These are phyloP conservation scores for Cyclargus thomasi DNA, from an alignment of 1,140 invertebrate genomes.

Conservation along the genomic window DNA sequence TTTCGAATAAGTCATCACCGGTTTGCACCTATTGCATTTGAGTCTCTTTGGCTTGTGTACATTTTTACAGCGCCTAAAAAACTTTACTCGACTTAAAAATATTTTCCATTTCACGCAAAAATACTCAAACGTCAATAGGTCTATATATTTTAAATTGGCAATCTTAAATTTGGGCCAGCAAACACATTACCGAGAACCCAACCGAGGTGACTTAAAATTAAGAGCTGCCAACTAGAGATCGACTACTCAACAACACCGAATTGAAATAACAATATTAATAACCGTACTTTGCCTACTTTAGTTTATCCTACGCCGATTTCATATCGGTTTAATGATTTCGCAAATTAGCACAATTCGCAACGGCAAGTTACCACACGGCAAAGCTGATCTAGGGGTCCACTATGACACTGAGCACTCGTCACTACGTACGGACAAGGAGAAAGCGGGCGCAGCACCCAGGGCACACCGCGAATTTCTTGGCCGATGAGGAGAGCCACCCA, in stretches of 20 bases:
- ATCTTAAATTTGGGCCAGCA: not conserved
- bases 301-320: not conserved
- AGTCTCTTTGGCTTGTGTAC: not conserved
- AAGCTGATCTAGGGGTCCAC: constrained; percentile 25
- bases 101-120: not conserved
- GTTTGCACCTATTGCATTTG: not conserved
- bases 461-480: constrained; percentile 47
- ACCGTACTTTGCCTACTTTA: constrained; percentile 2
- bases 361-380: constrained; percentile 14
- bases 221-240: constrained; percentile 12
- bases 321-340: not conserved
- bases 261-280: constrained; percentile 7
- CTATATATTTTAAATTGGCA: not conserved
- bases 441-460: constrained; percentile 53
- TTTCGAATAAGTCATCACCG: not conserved
- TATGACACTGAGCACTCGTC: constrained; percentile 31
- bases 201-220: constrained; percentile 4
- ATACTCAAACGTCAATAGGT: not conserved
- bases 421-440: constrained; percentile 36
- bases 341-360: constrained; percentile 8
- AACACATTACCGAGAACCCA: not conserved
- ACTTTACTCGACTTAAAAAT: not conserved
- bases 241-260: not conserved
- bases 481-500: constrained; percentile 46
- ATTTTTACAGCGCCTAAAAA: not conserved